phyloP scores from a whole-genome alignment of 2,888 invertebrate species.

The Cremastobaeus sp. region DNA sequence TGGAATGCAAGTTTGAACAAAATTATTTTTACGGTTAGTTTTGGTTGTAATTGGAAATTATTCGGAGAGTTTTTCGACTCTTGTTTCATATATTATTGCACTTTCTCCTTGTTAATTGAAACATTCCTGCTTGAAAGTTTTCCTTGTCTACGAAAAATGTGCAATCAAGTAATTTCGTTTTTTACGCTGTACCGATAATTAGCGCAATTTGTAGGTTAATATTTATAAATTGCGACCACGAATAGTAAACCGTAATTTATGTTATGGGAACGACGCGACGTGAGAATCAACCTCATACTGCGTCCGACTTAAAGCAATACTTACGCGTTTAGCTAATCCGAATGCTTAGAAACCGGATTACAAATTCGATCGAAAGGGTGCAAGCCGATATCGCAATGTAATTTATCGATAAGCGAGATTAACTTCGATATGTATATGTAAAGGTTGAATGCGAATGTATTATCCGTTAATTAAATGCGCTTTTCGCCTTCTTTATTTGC shows the following conservation, averaged over 20 bases:
- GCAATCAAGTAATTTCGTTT: too few species aligned
- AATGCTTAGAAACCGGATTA: conserved; percentile 44
- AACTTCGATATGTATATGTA: neutral
- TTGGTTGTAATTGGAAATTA: too few species aligned
- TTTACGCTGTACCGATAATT: conserved; percentile 2
- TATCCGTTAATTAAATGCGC: neutral
- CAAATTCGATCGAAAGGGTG: conserved; percentile 39
- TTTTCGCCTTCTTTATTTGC: conserved; percentile 7
- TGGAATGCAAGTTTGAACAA: too few species aligned
- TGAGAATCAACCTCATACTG: conserved; percentile 15
- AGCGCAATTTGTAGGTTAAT: conserved; percentile 25
- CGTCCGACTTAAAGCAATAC: conserved; percentile 26
- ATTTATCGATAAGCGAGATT: conserved; percentile 36
- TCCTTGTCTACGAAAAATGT: too few species aligned
- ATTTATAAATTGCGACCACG: too few species aligned
- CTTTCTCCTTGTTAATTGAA: too few species aligned
- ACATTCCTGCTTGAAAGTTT: too few species aligned
- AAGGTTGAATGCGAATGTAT: conserved; percentile 7
- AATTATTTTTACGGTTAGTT: too few species aligned
- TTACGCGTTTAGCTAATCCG: conserved; percentile 32
- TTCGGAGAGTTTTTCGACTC: too few species aligned
- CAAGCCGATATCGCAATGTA: conserved; percentile 25
- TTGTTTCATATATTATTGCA: too few species aligned
- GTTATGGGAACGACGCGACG: conserved; percentile 22
- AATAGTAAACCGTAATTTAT: conserved; percentile 20